Evolutionary conservation across 2,888 invertebrate species (phyloP).

Genomic region (Erebia palarica): DNA sequence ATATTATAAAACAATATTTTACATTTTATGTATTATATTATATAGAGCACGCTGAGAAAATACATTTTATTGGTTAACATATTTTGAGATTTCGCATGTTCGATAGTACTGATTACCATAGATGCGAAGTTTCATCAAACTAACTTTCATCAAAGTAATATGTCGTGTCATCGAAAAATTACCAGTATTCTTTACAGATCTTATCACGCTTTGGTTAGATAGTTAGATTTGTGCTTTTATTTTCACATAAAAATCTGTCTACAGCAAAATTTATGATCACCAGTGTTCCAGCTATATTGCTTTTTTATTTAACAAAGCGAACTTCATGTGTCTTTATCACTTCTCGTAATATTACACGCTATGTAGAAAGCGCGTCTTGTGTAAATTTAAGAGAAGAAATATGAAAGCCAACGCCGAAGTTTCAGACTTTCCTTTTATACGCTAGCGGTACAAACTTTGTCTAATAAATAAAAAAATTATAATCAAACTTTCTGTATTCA

Average conservation of each 20-base stretch:
- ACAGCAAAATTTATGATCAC: slow-evolving; percentile 4
- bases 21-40: too few species aligned
- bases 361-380: slow-evolving; percentile 12
- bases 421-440: slow-evolving; percentile 41
- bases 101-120: too few species aligned
- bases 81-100: too few species aligned
- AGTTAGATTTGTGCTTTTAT: background rate
- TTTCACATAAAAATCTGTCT: background rate
- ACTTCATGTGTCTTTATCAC: slow-evolving; percentile 5
- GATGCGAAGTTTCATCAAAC: too few species aligned
- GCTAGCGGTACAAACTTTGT: slow-evolving; percentile 31
- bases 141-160: too few species aligned
- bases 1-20: too few species aligned
- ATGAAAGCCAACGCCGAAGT: slow-evolving; percentile 28
- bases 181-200: too few species aligned
- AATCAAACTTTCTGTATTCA: slow-evolving; percentile 12
- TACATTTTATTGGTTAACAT: too few species aligned
- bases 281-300: slow-evolving; percentile 11
- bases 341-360: slow-evolving; percentile 7
- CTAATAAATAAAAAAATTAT: slow-evolving; percentile 33
- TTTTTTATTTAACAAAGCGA: slow-evolving; percentile 3
- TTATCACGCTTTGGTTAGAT: too few species aligned
- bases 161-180: too few species aligned
- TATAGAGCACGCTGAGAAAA: too few species aligned
- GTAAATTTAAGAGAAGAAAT: slow-evolving; percentile 28